Percentiles rank a stretch among this genome's conserved stretches.
Evolutionary conservation across 2,888 invertebrate species (phyloP).

Genomic region (Cantharis rustica): DNA sequence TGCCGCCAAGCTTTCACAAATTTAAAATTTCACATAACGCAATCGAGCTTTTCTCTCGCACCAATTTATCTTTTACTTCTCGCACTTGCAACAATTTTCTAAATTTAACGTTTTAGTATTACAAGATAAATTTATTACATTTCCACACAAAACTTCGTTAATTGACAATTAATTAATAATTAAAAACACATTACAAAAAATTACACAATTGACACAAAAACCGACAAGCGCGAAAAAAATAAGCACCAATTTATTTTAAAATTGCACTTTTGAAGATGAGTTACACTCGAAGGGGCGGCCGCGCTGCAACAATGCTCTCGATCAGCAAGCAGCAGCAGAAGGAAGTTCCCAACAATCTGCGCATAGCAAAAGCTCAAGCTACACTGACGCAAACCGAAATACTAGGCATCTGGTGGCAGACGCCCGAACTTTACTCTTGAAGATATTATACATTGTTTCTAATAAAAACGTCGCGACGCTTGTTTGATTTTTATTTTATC

Average conservation of each 20-base stretch:
- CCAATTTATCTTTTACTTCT: background rate
- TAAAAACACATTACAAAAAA: constrained; percentile 10
- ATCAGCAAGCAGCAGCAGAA: constrained; percentile 11
- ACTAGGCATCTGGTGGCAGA: constrained; percentile 47
- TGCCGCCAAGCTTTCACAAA: constrained; percentile 31
- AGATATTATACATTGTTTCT: constrained; percentile 39
- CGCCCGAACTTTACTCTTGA: constrained; percentile 44
- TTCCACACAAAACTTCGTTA: background rate
- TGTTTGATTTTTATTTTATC: constrained; percentile 28
- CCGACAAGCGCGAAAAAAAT: constrained; percentile 21
- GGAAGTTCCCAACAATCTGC: constrained; percentile 37
- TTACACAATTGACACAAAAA: constrained; percentile 6
- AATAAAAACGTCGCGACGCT: constrained; percentile 34
- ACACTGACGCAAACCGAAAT: constrained; percentile 48
- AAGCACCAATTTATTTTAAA: constrained; percentile 13
- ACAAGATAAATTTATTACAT: background rate
- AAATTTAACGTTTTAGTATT: background rate
- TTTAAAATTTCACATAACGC: constrained; percentile 24
- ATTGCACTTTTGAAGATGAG: constrained; percentile 15
- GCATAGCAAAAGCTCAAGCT: constrained; percentile 52
- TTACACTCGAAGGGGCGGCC: constrained; percentile 21
- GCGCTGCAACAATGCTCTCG: constrained; percentile 22
- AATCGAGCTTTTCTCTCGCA: background rate
- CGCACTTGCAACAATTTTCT: background rate
- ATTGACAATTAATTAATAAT: constrained; percentile 1